Evolutionary conservation across 2,888 invertebrate species (phyloP).

Genomic region (Autographa pulchrina): DNA sequence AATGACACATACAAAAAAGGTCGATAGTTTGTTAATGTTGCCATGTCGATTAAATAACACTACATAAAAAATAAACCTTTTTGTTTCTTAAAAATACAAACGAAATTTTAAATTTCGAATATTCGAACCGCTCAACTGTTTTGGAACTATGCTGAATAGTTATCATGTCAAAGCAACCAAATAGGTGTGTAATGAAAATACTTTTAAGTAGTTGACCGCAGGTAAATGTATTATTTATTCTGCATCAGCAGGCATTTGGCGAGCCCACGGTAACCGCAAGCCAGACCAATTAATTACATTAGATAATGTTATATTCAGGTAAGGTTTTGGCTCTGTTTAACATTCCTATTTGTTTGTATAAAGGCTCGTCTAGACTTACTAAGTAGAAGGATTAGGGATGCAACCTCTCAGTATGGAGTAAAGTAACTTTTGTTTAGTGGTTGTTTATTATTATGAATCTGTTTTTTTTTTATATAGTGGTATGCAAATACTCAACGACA

Average conservation of each 20-base stretch:
- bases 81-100: neutral
- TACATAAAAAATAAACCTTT: neutral
- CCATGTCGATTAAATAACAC: neutral
- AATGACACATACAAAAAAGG: neutral
- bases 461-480: too few species aligned
- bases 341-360: slow-evolving; percentile 4
- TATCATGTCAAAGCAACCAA: neutral
- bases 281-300: slow-evolving; percentile 3
- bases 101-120: neutral
- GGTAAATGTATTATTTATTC: neutral
- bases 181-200: neutral
- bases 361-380: slow-evolving; percentile 19
- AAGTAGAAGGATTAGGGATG: slow-evolving; percentile 26
- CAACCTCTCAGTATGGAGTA: too few species aligned
- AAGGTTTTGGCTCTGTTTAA: slow-evolving; percentile 29
- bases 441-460: too few species aligned
- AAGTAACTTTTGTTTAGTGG: too few species aligned
- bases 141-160: neutral
- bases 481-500: too few species aligned
- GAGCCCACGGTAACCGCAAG: slow-evolving; percentile 1
- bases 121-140: neutral
- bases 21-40: neutral
- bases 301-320: slow-evolving; percentile 28
- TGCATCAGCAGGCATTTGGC: slow-evolving; percentile 4
- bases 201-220: neutral